Evolutionary conservation across 1,140 invertebrate genomes (phyloP).

Genomic region (Eriocheir sinensis): DNA sequence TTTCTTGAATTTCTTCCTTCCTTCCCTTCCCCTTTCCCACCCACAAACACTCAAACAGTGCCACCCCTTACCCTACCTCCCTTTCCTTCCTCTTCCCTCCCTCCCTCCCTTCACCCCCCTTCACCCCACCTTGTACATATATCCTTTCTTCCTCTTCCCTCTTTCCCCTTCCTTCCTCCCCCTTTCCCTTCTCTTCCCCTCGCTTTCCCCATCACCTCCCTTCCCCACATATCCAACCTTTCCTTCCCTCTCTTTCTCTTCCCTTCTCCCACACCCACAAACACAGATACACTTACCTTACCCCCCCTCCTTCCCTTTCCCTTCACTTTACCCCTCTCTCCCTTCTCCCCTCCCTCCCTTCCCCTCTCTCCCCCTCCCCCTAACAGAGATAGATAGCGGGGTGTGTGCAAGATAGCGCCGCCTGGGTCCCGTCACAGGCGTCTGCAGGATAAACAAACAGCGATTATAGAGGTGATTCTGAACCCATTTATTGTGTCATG

Average conservation of each 20-base stretch:
- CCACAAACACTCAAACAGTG: too few relatives aligned
- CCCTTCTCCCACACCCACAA: background rate
- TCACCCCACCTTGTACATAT: too few relatives aligned
- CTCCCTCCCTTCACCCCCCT: background rate
- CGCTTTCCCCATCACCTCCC: background rate
- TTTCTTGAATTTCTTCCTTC: constrained; percentile 39
- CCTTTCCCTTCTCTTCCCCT: background rate
- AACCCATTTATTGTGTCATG: background rate
- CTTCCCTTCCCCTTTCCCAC: background rate
- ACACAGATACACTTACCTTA: too few relatives aligned
- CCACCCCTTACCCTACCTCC: constrained; percentile 36
- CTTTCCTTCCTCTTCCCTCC: constrained; percentile 36
- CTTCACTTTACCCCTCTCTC: background rate
- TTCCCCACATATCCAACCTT: too few relatives aligned
- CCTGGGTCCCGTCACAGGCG: background rate
- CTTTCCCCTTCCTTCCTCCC: background rate
- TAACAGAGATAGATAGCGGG: background rate
- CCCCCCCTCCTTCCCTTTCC: background rate
- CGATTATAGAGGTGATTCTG: constrained; percentile 2
- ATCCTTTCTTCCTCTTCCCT: background rate
- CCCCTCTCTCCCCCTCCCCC: background rate
- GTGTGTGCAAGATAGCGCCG: background rate
- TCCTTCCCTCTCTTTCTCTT: background rate
- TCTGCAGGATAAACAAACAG: constrained; percentile 6
- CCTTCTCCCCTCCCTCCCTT: background rate